Evolutionary conservation across 2,888 invertebrate species (phyloP), one percentile per base, ranked within the genome.

Genomic region (Heliconius erato): DNA sequence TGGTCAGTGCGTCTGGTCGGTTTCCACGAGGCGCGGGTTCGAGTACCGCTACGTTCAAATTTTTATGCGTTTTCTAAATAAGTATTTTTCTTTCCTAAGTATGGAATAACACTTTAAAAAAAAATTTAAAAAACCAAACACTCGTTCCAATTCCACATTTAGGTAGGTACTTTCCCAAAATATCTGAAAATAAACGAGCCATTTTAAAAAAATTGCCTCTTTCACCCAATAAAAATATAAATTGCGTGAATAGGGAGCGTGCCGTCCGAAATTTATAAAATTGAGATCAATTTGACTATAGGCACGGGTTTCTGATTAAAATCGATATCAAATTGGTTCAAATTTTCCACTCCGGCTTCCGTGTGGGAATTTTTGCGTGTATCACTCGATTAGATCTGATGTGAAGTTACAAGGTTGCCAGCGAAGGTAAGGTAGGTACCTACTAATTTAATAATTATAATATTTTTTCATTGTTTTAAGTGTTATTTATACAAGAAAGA

Each of bases 361-460:
- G 94, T 95, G 94, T 89, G 87, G 87, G 91, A 91, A 92, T 93
- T 86, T 85, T 80, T 84, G 86, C 85, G 86, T 86, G 86, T 71
- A 69, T 59, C 79, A 67, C 54, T 79, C 84, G 77, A 84, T 83
- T 81, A 82, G 82, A 40, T 40, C 11, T 40, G 40, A 40, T 54
- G 59, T 78, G 1, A 40, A 44, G 67, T 28, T 67, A 78, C 65
- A 67, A 67, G 67, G 28, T 67, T 67, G 19, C 16, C 19, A 49
- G 9, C 1, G 16, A 72, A 49, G 26, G 26, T 72, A 7, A 72
- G 26, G 40, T 40, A 40, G 32, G 32, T 32, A 32, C 32, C 11
- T 7, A 7, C 6, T 16, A 19, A 72, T 72, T 44, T 5, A 63
- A 9, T 63, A 63, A n/a, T 40, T 9, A 11, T 40, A 11, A 35